Conservation (phyloP, 2,797 vertebrate species). For the Sciaenops ocellatus region DNA sequence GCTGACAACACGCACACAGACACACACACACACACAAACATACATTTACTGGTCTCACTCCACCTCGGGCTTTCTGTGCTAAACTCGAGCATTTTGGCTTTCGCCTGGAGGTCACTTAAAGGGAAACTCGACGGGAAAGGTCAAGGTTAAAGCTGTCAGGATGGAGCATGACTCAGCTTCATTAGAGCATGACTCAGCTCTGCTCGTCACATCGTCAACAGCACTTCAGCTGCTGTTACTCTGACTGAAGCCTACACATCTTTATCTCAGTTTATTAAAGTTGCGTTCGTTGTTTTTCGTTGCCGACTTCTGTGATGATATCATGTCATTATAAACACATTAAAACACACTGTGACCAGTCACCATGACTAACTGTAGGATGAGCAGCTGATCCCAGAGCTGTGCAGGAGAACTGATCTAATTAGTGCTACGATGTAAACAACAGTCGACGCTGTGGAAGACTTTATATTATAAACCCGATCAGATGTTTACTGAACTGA, state of each 20-base stretch:
- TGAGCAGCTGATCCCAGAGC: too few species aligned
- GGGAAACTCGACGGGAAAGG: not conserved
- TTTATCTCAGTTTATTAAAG: not conserved
- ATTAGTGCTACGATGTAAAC: too few species aligned
- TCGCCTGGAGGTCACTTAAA: not conserved
- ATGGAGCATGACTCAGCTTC: conserved; percentile 15
- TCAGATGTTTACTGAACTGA: too few species aligned
- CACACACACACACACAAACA: conserved; percentile 6
- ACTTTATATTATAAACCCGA: too few species aligned
- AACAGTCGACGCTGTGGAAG: too few species aligned
- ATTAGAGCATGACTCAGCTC: conserved; percentile 24
- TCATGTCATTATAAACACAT: too few species aligned
- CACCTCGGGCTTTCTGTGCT: conserved; percentile 8
- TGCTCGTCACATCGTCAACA: not conserved
- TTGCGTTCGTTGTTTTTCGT: not conserved
- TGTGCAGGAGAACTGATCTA: too few species aligned
- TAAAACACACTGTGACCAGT: too few species aligned
- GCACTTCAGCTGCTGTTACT: not conserved
- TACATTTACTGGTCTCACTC: not conserved
- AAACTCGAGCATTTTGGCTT: conserved; percentile 8
- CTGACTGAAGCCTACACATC: not conserved
- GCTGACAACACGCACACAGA: not conserved
- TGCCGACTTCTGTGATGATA: not conserved
- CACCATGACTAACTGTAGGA: too few species aligned
- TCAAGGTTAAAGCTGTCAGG: conserved; percentile 26